These are phyloP conservation scores for Lophura nycthemera DNA, from an alignment of 2,113 vertebrate species.

Conservation along the genomic window DNA sequence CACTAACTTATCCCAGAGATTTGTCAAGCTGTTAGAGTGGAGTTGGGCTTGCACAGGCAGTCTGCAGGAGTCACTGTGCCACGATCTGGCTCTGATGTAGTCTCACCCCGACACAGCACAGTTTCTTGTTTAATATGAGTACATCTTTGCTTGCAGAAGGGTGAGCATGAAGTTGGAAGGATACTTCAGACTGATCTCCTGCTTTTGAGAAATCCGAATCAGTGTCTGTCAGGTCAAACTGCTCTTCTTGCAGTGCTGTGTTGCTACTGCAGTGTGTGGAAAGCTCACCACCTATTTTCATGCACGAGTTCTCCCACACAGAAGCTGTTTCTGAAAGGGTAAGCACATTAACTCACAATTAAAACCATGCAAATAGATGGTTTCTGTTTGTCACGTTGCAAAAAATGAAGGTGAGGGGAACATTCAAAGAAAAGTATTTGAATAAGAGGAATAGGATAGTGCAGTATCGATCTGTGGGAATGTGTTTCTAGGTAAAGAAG, in stretches of 20 bases:
- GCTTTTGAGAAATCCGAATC: background rate
- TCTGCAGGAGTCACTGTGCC: background rate
- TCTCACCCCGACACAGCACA: background rate
- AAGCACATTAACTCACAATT: background rate
- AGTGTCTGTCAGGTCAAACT: background rate
- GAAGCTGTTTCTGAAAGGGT: background rate
- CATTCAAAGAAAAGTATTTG: background rate
- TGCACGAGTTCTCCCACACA: background rate
- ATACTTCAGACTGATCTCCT: background rate
- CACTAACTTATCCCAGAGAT: background rate
- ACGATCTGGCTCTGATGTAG: background rate
- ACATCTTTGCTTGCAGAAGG: background rate
- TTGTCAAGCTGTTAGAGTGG: background rate
- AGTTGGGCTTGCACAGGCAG: background rate
- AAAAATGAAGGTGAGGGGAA: constrained; percentile 2
- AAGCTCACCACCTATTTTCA: background rate
- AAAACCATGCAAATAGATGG: background rate
- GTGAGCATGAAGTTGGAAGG: background rate
- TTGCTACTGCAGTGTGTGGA: fast-evolving
- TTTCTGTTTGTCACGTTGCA: background rate
- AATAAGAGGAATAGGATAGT: background rate
- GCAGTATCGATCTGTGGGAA: background rate
- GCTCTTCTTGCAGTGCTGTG: fast-evolving
- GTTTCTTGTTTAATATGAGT: background rate
- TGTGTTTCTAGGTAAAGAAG: background rate